Evolutionary conservation across 1,140 invertebrate genomes (phyloP), one percentile per base, ranked within the genome.

Genomic region (Drosophila micromelanica): DNA sequence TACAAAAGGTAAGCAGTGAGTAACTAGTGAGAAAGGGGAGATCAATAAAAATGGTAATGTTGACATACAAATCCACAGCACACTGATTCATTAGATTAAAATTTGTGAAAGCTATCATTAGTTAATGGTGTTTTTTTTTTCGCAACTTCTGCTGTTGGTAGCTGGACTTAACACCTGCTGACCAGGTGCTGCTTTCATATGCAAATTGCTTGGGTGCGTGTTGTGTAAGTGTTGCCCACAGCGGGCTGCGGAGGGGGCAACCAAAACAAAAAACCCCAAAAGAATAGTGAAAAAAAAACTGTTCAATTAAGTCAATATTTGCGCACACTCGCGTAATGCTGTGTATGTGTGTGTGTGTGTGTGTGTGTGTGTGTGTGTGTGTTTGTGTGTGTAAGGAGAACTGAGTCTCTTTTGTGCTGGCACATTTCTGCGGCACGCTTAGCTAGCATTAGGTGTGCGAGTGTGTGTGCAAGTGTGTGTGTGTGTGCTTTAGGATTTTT

Each of bases 251-350:
- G 62, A 30, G 38, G 37, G 35, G 37, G 38, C 30, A 35, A 37
- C 52, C 63, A 56, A 64, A 55, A 55, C 40, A 78, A 78, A 78
- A 32, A 43, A 15, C 23, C 42, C 42, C 42, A 64, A 42, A 64
- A 60, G 30, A 43, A 52, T 23, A 23, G 20, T 23, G 49, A 17
- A 17, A 17, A 27, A 65, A 75, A 68, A 78, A 76, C 55, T 62
- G 71, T 86, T 87, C 78, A 86, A 86, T 87, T 82, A 87, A 86
- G 78, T 78, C 84, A 86, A 86, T 86, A 79, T 87, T 86, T 87
- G 82, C 84, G 82, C 82, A 86, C 78, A 82, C 81, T 81, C 82
- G 76, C 75, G 63, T 60, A 61, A 64, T 17, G 17, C 51, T 60
- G 23, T 35, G 37, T 27, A 17, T 55, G n/a, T 51, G 20, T 49